phyloP scores from a whole-genome alignment of 2,888 invertebrate genomes.

The Nipponacmea schrenckii region DNA sequence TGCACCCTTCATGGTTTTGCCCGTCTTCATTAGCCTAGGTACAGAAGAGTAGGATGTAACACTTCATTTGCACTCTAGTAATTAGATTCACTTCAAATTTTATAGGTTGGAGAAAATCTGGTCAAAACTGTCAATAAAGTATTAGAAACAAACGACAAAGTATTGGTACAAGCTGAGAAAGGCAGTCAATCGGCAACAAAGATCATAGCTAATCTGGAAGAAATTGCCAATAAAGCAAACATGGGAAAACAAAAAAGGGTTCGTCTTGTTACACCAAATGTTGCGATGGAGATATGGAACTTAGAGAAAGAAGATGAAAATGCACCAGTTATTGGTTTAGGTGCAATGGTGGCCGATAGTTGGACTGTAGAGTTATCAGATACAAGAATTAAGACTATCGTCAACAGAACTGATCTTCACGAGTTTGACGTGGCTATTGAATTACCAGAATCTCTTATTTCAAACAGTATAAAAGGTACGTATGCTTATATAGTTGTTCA shows the following conservation, averaged over 20 bases:
- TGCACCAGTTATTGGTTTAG: slow-evolving; percentile 50
- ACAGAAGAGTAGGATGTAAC: too few species aligned
- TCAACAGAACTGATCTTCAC: slow-evolving; percentile 29
- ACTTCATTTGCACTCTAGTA: too few species aligned
- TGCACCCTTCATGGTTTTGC: too few species aligned
- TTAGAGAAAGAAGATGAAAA: slow-evolving; percentile 29
- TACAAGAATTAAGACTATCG: slow-evolving; percentile 31
- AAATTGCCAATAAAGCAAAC: slow-evolving; percentile 43
- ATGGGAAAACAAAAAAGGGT: slow-evolving; percentile 35
- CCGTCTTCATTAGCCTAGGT: too few species aligned
- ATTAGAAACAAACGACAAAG: slow-evolving; percentile 36
- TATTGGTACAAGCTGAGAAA: slow-evolving; percentile 37
- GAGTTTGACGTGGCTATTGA: slow-evolving; percentile 54
- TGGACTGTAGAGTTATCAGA: slow-evolving; percentile 26
- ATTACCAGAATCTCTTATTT: slow-evolving; percentile 46
- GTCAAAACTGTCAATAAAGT: slow-evolving; percentile 45
- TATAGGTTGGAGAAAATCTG: slow-evolving; percentile 43
- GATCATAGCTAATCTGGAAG: slow-evolving; percentile 48
- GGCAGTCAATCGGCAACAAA: slow-evolving; percentile 42
- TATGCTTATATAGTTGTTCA: not conserved
- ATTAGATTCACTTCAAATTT: slow-evolving; percentile 1
- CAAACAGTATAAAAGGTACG: slow-evolving; percentile 35
- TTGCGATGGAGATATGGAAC: slow-evolving; percentile 54
- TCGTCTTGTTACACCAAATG: slow-evolving; percentile 47
- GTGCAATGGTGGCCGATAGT: slow-evolving; percentile 32